These are phyloP conservation scores for Atta colombica DNA, from an alignment of 1,140 invertebrate species.

Conservation along the genomic window DNA sequence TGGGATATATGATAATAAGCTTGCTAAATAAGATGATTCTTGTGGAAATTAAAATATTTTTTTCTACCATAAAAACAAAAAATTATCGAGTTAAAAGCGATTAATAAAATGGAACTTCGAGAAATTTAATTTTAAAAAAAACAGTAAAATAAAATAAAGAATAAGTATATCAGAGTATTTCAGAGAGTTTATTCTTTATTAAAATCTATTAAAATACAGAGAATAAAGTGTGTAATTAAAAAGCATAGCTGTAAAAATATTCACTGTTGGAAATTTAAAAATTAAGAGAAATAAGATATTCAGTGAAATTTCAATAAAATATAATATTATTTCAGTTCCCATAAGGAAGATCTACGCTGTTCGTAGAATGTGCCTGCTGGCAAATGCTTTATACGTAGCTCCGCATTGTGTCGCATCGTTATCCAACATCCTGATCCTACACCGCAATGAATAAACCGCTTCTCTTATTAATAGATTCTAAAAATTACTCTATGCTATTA, in stretches of 20 bases:
- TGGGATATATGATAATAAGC: background rate
- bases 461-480: conserved; percentile 24
- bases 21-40: background rate
- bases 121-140: background rate
- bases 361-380: background rate
- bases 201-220: background rate
- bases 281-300: background rate
- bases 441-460: conserved; percentile 13
- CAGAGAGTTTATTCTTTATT: background rate
- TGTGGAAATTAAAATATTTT: background rate
- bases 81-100: background rate
- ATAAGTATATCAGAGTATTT: background rate
- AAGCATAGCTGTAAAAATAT: background rate
- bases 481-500: background rate
- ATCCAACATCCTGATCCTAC: conserved; percentile 27
- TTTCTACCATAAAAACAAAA: background rate
- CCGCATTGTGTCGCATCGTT: conserved; percentile 59
- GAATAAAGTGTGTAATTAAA: background rate
- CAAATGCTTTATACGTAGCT: conserved; percentile 31
- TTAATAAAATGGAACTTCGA: background rate
- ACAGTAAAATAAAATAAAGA: background rate
- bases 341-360: background rate
- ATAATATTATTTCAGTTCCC: conserved; percentile 8
- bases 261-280: background rate
- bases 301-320: background rate